Conservation (phyloP, 1,140 invertebrate species). For the Cyrtorhinus lividipennis region DNA sequence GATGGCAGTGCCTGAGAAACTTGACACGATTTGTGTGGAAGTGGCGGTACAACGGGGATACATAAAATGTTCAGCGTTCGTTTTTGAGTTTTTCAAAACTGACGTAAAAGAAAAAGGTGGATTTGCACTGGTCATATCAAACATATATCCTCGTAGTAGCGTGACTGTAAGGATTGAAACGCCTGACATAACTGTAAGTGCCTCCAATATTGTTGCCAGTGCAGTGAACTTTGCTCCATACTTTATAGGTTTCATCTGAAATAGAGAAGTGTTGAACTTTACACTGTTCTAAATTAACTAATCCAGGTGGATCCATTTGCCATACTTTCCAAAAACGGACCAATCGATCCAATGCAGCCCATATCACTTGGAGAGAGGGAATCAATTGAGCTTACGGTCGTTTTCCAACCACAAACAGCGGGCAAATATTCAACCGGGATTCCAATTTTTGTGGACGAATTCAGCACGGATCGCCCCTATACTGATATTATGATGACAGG, state of each 20-base stretch:
- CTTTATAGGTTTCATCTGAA: no score
- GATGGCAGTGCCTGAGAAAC: not conserved
- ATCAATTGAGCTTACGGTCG: not conserved
- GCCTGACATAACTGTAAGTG: no score
- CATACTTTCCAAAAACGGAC: not conserved
- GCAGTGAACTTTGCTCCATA: no score
- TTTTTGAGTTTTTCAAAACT: not conserved
- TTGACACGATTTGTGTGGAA: not conserved
- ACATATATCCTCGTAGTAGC: not conserved
- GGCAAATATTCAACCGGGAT: not conserved
- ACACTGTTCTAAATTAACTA: not conserved
- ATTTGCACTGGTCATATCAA: not conserved
- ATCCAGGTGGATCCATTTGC: not conserved
- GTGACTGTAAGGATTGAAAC: not conserved
- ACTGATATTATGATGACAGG: not conserved
- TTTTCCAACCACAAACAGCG: not conserved
- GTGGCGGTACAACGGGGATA: not conserved
- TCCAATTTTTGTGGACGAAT: constrained; percentile 1
- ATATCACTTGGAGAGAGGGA: not conserved
- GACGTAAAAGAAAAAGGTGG: not conserved
- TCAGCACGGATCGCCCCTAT: not conserved
- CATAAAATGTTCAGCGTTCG: not conserved
- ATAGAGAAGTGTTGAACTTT: no score
- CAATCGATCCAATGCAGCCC: not conserved
- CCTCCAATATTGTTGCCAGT: no score